Evolutionary conservation across 2,113 vertebrate genomes (phyloP).

Genomic region (Nestor notabilis): DNA sequence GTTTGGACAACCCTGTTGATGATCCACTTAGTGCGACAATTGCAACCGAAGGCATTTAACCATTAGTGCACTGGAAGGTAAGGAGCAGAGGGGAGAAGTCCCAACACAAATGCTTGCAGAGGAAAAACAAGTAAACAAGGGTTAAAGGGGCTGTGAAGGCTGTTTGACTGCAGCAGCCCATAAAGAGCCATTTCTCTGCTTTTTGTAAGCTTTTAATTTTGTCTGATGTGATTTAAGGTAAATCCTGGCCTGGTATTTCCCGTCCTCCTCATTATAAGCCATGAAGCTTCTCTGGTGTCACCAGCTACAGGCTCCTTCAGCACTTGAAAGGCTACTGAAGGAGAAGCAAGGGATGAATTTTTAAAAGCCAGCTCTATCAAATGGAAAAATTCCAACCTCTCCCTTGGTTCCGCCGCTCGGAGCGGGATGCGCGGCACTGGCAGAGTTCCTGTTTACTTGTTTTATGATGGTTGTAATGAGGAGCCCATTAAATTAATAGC

Average conservation of each 20-base stretch:
- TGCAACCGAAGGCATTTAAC: not conserved
- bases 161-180: not conserved
- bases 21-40: not conserved
- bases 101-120: not conserved
- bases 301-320: not conserved
- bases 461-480: constrained; percentile 69
- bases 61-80: not conserved
- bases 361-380: constrained; percentile 46
- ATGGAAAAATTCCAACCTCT: constrained; percentile 38
- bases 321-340: constrained; percentile 28
- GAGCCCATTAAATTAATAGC: constrained; percentile 74
- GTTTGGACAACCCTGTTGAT: not conserved
- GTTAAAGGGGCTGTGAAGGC: constrained; percentile 9
- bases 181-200: constrained; percentile 38
- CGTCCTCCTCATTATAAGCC: not conserved
- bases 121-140: constrained; percentile 11
- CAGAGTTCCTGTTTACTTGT: constrained; percentile 71
- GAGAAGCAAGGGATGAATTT: constrained; percentile 37
- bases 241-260: constrained; percentile 27
- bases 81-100: not conserved
- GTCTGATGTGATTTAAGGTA: constrained; percentile 21
- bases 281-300: not conserved
- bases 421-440: constrained; percentile 48
- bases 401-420: constrained; percentile 20
- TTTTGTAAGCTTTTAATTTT: constrained; percentile 26